A percentile compares a stretch with the other conserved stretches of the same genome.
These are phyloP conservation scores for Rhopalosiphum padi DNA, from an alignment of 1,140 invertebrate genomes.

Conservation along the genomic window DNA sequence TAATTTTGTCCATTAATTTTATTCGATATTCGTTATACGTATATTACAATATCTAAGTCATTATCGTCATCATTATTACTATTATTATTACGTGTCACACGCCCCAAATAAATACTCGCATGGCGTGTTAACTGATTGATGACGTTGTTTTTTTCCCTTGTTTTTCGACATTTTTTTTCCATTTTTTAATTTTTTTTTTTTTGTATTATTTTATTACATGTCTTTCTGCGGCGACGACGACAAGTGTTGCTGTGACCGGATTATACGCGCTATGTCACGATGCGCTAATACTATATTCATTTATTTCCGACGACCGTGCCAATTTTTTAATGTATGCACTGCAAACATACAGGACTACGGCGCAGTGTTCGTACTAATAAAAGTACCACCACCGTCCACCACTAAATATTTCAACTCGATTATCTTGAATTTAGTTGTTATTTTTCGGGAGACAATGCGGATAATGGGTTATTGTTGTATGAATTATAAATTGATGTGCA, in stretches of 20 bases:
- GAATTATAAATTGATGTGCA: too few relatives aligned
- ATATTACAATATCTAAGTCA: background rate
- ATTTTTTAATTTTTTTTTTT: background rate
- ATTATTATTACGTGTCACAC: constrained; percentile 26
- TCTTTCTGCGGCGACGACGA: background rate
- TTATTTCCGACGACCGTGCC: background rate
- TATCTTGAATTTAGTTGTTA: too few relatives aligned
- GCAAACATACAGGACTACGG: too few relatives aligned
- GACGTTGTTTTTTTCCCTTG: background rate
- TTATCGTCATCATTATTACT: background rate
- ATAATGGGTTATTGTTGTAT: too few relatives aligned
- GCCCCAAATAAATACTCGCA: constrained; percentile 3
- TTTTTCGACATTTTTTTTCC: background rate
- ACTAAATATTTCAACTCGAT: too few relatives aligned
- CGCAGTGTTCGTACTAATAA: too few relatives aligned
- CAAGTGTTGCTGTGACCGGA: background rate
- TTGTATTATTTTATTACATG: background rate
- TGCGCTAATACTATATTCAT: background rate
- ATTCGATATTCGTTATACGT: too few relatives aligned
- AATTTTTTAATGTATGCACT: background rate
- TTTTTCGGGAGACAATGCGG: too few relatives aligned
- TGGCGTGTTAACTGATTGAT: background rate
- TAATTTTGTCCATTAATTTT: constrained; percentile 4
- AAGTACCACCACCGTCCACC: too few relatives aligned
- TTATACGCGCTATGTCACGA: background rate